A percentile compares a stretch with the other conserved stretches of the same genome.
phyloP scores from a whole-genome alignment of 1,140 invertebrate genomes.

The Drosophila athabasca region DNA sequence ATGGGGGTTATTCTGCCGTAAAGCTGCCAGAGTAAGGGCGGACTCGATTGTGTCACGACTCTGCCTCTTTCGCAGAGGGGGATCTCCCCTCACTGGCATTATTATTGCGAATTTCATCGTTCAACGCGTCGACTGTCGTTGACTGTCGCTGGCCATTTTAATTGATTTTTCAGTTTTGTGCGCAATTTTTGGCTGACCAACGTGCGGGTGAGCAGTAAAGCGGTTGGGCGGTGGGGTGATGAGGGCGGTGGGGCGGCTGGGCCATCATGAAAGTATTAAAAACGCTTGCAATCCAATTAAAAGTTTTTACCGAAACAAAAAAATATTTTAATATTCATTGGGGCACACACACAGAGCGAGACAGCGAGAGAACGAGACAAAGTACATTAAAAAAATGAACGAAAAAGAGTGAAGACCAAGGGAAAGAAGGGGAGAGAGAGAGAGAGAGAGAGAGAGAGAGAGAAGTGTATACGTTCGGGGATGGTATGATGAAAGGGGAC shows the following conservation, averaged over 20 bases:
- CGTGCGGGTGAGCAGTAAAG: neutral
- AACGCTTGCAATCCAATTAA: constrained; percentile 75
- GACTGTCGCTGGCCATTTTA: constrained; percentile 45
- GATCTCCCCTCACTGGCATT: constrained; percentile 3
- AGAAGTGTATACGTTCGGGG: neutral
- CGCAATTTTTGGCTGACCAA: constrained; percentile 30
- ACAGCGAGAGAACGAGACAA: constrained; percentile 8
- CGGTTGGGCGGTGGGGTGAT: neutral
- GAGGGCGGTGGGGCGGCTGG: neutral
- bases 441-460: no score
- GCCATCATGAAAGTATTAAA: constrained; percentile 70
- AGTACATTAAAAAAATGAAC: constrained; percentile 27
- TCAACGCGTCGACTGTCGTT: constrained; percentile 48
- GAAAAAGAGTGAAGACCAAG: no score
- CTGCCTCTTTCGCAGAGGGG: neutral
- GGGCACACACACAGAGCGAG: constrained; percentile 29
- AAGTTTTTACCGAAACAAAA: constrained; percentile 68
- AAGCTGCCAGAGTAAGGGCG: neutral
- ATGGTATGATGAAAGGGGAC: no score
- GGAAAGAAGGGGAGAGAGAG: no score
- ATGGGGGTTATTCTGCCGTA: no score
- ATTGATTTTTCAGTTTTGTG: constrained; percentile 70
- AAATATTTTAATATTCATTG: constrained; percentile 71
- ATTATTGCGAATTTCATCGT: constrained; percentile 52
- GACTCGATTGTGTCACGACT: neutral